Conservation (phyloP, 2,797 vertebrate species). For the Thripadectes ignobilis region DNA sequence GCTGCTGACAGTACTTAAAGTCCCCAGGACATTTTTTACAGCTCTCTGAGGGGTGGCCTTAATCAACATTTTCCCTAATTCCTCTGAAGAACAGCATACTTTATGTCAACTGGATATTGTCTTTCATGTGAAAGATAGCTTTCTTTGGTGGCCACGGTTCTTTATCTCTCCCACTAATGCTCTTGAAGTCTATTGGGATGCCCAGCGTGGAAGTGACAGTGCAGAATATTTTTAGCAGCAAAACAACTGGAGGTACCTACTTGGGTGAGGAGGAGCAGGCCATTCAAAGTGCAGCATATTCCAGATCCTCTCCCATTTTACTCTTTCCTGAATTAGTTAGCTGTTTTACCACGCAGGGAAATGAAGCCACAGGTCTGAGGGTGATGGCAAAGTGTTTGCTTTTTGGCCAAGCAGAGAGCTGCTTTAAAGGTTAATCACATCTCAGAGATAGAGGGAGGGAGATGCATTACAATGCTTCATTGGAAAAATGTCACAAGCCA, state of each 20-base stretch:
- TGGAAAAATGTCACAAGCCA: constrained; percentile 49
- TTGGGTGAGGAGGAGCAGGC: neutral
- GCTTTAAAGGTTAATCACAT: constrained; percentile 12
- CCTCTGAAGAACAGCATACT: neutral
- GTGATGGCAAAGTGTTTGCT: neutral
- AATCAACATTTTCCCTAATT: neutral
- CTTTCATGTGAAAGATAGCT: neutral
- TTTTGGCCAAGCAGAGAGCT: neutral
- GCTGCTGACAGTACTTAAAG: neutral
- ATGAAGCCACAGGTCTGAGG: neutral
- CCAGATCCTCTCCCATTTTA: neutral
- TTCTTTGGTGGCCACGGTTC: neutral
- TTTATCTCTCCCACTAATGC: neutral
- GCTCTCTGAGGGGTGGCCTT: neutral
- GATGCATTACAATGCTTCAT: constrained; percentile 6
- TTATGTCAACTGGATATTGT: neutral
- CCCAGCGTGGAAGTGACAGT: neutral
- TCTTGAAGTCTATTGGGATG: neutral
- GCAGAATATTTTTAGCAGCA: constrained; percentile 13
- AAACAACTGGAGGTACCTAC: neutral
- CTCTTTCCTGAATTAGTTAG: neutral
- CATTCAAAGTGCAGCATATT: neutral
- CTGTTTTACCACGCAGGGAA: neutral
- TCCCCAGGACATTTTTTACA: neutral
- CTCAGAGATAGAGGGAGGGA: neutral